Conservation (phyloP, 1,140 invertebrate species). For the Pogonus chalceus region DNA sequence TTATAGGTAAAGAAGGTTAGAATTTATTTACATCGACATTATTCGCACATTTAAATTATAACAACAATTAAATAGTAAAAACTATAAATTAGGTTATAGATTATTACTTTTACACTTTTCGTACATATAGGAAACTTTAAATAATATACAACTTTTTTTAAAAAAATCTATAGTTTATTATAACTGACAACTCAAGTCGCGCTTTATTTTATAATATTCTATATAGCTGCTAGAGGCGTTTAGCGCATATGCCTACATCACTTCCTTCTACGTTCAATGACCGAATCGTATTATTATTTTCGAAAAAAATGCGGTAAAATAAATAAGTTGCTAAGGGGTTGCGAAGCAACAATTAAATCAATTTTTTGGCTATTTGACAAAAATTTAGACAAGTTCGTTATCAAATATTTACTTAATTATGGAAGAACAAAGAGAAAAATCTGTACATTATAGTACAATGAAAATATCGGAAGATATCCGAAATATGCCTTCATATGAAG, state of each 20-base stretch:
- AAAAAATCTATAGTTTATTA: neutral
- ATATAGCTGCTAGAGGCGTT: neutral
- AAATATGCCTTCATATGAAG: constrained; percentile 43
- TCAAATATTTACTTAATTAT: constrained; percentile 27
- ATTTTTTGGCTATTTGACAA: neutral
- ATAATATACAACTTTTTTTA: too few relatives aligned
- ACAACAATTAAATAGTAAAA: too few relatives aligned
- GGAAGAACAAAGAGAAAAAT: constrained; percentile 43
- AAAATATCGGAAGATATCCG: constrained; percentile 47
- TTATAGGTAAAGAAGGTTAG: too few relatives aligned
- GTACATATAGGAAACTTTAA: too few relatives aligned
- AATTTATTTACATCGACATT: too few relatives aligned
- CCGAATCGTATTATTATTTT: too few relatives aligned
- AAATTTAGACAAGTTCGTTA: neutral
- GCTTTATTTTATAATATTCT: neutral
- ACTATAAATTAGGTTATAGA: too few relatives aligned
- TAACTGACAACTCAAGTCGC: neutral
- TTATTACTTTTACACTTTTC: too few relatives aligned
- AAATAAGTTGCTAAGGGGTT: neutral
- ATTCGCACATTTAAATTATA: too few relatives aligned
- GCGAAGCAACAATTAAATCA: neutral
- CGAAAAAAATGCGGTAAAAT: neutral
- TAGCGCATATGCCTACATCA: too few relatives aligned
- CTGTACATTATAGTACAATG: constrained; percentile 44
- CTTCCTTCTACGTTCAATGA: too few relatives aligned